Evolutionary conservation across 2,113 vertebrate species (phyloP).

Genomic region (Sinosuthora webbiana): DNA sequence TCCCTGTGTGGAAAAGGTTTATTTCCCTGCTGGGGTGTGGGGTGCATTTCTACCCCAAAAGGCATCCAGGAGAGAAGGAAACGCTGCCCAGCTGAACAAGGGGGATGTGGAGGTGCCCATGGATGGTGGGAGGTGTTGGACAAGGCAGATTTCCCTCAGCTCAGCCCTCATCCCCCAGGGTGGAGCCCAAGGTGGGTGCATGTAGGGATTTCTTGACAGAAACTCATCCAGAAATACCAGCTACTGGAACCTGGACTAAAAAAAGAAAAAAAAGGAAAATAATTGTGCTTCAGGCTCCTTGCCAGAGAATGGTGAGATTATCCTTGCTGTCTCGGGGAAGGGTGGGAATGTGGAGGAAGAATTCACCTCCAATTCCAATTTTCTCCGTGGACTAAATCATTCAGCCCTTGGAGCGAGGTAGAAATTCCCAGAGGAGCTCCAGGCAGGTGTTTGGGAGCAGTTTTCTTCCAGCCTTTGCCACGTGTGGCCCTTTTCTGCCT

Average conservation of each 20-base stretch:
- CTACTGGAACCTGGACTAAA: background rate
- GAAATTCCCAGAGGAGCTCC: background rate
- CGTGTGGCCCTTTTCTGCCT: fast-evolving
- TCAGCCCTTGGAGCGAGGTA: background rate
- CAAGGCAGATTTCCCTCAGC: background rate
- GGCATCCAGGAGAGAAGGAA: background rate
- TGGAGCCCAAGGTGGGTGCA: background rate
- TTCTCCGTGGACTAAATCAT: background rate
- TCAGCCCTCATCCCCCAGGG: background rate
- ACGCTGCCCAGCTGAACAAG: background rate
- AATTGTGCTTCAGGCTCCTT: background rate
- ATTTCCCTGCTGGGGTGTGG: background rate
- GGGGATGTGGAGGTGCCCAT: background rate
- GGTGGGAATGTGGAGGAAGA: background rate
- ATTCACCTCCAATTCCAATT: background rate
- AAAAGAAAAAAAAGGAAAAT: background rate
- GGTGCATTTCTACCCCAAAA: background rate
- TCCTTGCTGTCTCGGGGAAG: background rate
- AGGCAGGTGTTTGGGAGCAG: background rate
- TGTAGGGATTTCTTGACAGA: background rate
- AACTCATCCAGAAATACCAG: background rate
- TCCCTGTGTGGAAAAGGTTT: background rate
- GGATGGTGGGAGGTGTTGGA: background rate
- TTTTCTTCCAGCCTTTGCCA: background rate
- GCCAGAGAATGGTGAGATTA: background rate